Evolutionary conservation across 1,140 invertebrate genomes (phyloP).

Genomic region (Penaeus japonicus): DNA sequence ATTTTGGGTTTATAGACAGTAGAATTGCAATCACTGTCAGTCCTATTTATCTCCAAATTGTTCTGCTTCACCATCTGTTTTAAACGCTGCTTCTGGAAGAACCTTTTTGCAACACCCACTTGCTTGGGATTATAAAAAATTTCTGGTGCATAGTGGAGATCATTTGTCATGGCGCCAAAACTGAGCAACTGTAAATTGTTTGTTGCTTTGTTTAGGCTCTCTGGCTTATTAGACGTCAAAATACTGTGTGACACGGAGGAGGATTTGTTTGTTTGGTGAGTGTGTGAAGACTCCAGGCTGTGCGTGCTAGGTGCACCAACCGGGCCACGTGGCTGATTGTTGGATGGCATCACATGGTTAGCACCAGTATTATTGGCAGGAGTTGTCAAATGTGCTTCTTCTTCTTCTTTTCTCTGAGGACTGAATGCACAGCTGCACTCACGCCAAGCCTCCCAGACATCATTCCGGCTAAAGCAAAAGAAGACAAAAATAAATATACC

Average conservation of each 20-base stretch:
- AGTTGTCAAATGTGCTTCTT: constrained; percentile 36
- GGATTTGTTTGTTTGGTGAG: constrained; percentile 63
- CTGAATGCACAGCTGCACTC: constrained; percentile 71
- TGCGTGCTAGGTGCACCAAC: constrained; percentile 60
- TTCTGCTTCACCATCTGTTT: constrained; percentile 75
- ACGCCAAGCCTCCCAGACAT: constrained; percentile 80
- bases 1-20: constrained; percentile 67
- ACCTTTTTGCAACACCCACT: constrained; percentile 88
- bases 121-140: constrained; percentile 93
- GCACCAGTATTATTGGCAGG: constrained; percentile 62
- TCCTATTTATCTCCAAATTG: constrained; percentile 74
- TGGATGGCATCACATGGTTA: constrained; percentile 55
- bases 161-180: constrained; percentile 63
- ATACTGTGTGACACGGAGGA: constrained; percentile 60
- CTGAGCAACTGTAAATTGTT: constrained; percentile 51
- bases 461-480: constrained; percentile 83
- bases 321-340: constrained; percentile 60
- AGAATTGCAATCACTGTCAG: constrained; percentile 69
- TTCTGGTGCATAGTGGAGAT: constrained; percentile 66
- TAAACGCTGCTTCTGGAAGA: constrained; percentile 86
- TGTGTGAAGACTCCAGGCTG: constrained; percentile 62
- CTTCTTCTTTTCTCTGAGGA: constrained; percentile 65
- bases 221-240: constrained; percentile 61
- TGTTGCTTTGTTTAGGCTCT: constrained; percentile 40
- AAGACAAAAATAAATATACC: constrained; percentile 86